phyloP scores from a whole-genome alignment of 2,113 vertebrate genomes.

The Gallinago paraguaiae region DNA sequence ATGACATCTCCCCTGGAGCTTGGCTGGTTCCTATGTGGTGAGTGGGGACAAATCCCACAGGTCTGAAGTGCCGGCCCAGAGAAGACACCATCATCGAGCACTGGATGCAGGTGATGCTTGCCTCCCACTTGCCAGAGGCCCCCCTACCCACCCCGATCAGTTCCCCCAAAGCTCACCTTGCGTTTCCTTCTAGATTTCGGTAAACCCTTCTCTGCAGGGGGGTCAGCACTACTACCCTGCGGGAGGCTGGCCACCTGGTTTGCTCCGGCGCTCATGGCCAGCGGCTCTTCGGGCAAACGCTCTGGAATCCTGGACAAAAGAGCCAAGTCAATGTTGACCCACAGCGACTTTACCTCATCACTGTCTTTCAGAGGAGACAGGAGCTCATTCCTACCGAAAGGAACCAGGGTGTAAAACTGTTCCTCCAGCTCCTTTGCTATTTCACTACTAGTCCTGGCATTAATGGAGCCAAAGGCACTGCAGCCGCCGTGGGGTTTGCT shows the following conservation, averaged over 20 bases:
- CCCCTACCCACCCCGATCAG: rapidly evolving
- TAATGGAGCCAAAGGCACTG: constrained; percentile 71
- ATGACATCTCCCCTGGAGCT: background rate
- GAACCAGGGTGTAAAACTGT: constrained; percentile 94
- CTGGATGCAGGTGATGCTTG: rapidly evolving
- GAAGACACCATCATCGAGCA: background rate
- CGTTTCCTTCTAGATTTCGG: constrained; percentile 90
- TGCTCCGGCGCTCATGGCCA: constrained; percentile 69
- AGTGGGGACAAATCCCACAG: background rate
- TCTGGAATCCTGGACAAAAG: constrained; percentile 91
- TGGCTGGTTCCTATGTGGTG: rapidly evolving
- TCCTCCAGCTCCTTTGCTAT: constrained; percentile 81
- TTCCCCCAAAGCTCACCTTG: constrained; percentile 80
- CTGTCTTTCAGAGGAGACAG: constrained; percentile 78
- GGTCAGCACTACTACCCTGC: constrained; percentile 57
- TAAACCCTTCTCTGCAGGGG: constrained; percentile 72
- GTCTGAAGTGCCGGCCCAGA: background rate
- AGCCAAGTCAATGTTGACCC: constrained; percentile 94
- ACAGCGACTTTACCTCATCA: constrained; percentile 88
- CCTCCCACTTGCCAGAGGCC: background rate
- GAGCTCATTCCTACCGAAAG: constrained; percentile 90
- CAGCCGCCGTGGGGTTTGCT: constrained; percentile 46
- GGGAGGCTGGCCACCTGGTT: constrained; percentile 74
- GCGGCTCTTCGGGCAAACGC: constrained; percentile 72
- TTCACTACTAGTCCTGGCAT: constrained; percentile 79